Evolutionary conservation across 2,113 vertebrate species (phyloP).

Genomic region (Pitta sordida): DNA sequence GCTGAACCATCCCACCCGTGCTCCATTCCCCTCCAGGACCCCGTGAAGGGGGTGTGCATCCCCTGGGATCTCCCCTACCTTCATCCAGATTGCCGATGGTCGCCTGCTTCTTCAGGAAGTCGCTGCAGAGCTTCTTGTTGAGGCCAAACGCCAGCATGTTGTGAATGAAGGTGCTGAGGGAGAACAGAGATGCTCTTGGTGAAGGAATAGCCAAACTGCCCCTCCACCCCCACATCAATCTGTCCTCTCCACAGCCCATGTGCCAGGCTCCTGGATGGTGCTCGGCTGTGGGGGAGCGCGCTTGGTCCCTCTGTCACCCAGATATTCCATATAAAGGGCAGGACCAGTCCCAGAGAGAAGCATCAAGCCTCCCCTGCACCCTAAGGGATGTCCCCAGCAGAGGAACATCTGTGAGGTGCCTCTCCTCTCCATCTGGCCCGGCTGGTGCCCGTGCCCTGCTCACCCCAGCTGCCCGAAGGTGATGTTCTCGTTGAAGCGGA

Average conservation of each 20-base stretch:
- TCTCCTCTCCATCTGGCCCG: not conserved
- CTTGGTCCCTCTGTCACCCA: accelerated
- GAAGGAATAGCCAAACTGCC: not conserved
- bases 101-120: slow-evolving; percentile 96
- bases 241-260: not conserved
- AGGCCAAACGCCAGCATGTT: slow-evolving; percentile 97
- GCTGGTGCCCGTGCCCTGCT: not conserved
- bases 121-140: slow-evolving; percentile 89
- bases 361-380: no score
- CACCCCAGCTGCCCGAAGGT: slow-evolving; percentile 96
- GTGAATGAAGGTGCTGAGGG: slow-evolving; percentile 90
- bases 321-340: not conserved
- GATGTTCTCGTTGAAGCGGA: slow-evolving; percentile 94
- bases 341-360: not conserved
- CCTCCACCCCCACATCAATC: not conserved
- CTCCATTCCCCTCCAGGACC: not conserved
- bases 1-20: accelerated
- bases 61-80: slow-evolving; percentile 64
- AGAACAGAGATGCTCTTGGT: not conserved
- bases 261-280: accelerated
- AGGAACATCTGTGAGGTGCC: not conserved
- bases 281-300: accelerated
- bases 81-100: slow-evolving; percentile 93
- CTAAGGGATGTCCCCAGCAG: accelerated
- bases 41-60: accelerated